These are phyloP conservation scores for Anthonomus grandis DNA, from an alignment of 1,140 invertebrate genomes.

Conservation along the genomic window DNA sequence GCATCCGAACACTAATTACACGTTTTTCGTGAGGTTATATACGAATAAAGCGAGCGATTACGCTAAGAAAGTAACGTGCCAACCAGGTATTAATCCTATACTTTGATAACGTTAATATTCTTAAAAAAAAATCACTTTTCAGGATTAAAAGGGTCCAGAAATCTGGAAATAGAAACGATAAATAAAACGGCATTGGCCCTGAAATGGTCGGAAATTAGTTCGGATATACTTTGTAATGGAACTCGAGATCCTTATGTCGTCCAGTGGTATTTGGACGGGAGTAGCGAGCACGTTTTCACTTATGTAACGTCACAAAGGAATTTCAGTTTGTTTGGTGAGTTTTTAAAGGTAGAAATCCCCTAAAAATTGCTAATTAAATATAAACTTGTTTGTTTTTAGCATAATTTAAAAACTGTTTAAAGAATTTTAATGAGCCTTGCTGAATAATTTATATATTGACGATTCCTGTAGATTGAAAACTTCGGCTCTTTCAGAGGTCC, in stretches of 20 bases:
- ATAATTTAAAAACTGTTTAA: too few species aligned
- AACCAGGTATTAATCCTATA: constrained; percentile 53
- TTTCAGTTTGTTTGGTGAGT: constrained; percentile 35
- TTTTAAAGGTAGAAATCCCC: too few species aligned
- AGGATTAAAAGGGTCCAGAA: constrained; percentile 59
- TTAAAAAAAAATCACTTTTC: too few species aligned
- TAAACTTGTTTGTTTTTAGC: too few species aligned
- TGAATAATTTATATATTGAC: too few species aligned
- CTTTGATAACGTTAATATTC: neutral
- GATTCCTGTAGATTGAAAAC: too few species aligned
- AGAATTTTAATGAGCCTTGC: too few species aligned
- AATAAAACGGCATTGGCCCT: constrained; percentile 57
- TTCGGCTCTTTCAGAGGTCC: too few species aligned
- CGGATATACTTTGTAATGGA: constrained; percentile 56
- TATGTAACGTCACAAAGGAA: constrained; percentile 20
- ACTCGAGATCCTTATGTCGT: constrained; percentile 59
- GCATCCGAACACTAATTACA: constrained; percentile 64
- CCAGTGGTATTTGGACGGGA: constrained; percentile 55
- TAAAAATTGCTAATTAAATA: too few species aligned
- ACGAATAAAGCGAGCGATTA: constrained; percentile 60
- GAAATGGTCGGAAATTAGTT: constrained; percentile 58
- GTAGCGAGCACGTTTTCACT: constrained; percentile 48
- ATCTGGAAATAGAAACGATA: constrained; percentile 53
- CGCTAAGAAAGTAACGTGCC: constrained; percentile 58
- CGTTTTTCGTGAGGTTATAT: constrained; percentile 62